Percentiles rank a stretch among this genome's conserved stretches.
These are phyloP conservation scores for Syngnathus typhle DNA, from an alignment of 2,113 vertebrate genomes.

Conservation along the genomic window DNA sequence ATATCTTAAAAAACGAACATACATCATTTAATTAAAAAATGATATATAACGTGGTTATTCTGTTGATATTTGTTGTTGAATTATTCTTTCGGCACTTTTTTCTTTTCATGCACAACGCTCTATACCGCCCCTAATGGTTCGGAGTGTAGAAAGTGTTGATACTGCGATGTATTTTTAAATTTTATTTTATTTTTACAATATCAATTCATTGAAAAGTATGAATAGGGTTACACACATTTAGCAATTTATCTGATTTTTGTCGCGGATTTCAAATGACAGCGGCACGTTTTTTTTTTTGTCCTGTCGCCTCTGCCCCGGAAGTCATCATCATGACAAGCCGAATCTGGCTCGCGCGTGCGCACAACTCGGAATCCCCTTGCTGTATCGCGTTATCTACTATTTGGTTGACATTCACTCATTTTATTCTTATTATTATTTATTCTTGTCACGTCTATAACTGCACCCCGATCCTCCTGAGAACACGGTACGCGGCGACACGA, in stretches of 20 bases:
- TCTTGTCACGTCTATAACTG: background rate
- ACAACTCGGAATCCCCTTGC: constrained; percentile 4
- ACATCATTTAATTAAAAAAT: background rate
- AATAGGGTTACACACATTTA: too few species aligned
- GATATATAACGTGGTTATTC: too few species aligned
- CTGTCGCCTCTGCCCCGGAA: constrained; percentile 54
- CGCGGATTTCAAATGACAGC: background rate
- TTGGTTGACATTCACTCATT: background rate
- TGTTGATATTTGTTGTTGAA: background rate
- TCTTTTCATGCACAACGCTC: background rate
- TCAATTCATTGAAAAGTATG: background rate
- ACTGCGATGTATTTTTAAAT: background rate
- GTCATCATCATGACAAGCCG: constrained; percentile 1
- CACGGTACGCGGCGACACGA: constrained; percentile 24
- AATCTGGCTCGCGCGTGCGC: constrained; percentile 8
- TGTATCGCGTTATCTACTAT: background rate
- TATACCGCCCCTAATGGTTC: background rate
- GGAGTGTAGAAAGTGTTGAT: background rate
- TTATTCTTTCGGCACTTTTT: background rate
- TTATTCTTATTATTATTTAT: too few species aligned
- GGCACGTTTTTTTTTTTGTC: constrained; percentile 10
- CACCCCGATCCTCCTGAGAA: background rate
- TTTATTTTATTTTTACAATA: background rate
- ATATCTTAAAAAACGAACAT: background rate
- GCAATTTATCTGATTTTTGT: background rate